Percentiles rank a stretch among this genome's conserved stretches.
Conservation (phyloP, 2,113 vertebrate species). For the Halichoeres trimaculatus region DNA sequence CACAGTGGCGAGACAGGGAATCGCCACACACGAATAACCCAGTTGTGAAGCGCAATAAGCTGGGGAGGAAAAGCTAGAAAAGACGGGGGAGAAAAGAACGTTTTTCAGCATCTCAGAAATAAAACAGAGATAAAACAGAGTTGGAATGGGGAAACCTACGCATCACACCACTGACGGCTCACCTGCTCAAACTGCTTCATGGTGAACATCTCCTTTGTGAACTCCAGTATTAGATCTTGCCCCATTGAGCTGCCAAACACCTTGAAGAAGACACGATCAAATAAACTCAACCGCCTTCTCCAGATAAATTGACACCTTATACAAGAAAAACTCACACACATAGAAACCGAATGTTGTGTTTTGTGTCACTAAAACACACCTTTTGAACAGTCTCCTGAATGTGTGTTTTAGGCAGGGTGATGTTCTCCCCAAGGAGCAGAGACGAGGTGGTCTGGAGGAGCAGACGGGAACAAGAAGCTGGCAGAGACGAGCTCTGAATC, state of each 20-base stretch:
- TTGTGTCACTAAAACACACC: slow-evolving; percentile 62
- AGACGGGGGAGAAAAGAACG: background rate
- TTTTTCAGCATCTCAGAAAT: background rate
- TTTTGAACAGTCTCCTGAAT: slow-evolving; percentile 85
- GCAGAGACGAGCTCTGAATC: slow-evolving; percentile 78
- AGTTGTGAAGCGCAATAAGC: slow-evolving; percentile 87
- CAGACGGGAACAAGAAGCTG: slow-evolving; percentile 81
- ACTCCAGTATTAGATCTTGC: slow-evolving; percentile 84
- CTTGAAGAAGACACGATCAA: slow-evolving; percentile 71
- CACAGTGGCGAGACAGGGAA: slow-evolving; percentile 68
- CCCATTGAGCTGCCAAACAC: slow-evolving; percentile 86
- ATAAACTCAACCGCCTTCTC: no score
- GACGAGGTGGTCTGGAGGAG: slow-evolving; percentile 88
- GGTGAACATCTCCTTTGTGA: slow-evolving; percentile 90
- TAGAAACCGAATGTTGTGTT: no score
- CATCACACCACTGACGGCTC: background rate
- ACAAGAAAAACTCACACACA: no score
- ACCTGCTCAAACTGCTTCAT: slow-evolving; percentile 97
- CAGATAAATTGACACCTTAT: no score
- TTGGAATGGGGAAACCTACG: background rate
- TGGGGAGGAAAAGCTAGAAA: slow-evolving; percentile 89
- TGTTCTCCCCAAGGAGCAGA: slow-evolving; percentile 88
- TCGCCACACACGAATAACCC: slow-evolving; percentile 81
- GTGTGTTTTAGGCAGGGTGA: slow-evolving; percentile 83
- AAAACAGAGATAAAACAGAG: background rate